Evolutionary conservation across 1,140 invertebrate genomes (phyloP), one percentile per base, ranked within the genome.

Genomic region (Meloidogyne hapla): DNA sequence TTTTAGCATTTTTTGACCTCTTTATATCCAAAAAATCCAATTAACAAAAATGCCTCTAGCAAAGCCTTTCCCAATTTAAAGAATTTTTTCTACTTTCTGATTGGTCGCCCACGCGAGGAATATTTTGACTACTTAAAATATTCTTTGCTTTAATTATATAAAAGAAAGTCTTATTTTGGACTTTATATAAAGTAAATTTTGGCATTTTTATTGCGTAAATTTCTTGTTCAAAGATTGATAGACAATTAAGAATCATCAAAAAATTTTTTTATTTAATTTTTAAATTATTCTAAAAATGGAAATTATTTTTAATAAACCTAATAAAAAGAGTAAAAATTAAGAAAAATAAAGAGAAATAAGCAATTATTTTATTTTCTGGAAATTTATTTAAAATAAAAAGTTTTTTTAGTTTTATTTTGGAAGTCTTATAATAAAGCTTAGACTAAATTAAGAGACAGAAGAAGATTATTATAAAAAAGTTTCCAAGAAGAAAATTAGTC

Each of bases 31-130:
- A 48, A 56, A 56, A 56, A 56, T 56, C 48, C n/a, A 56, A 56
- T 56, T 56, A 56, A 56, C 48, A 56, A 56, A 21, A 56, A 56
- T 56, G 48, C 48, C 48, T 56, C 48, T 56, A 56, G n/a, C 48
- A 56, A 64, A 65, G 69, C 40, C 40, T 18, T 66, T 26, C 65
- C 48, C 93, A 84, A 92, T 94, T 81, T 71, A 56, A 56, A n/a
- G 18, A 1, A n/a, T 56, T 56, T 56, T 9, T 13, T 56, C n/a
- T 48, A 18, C 3, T 48, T 56, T 56, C 18, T 56, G 90, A 56
- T 56, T 56, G 48, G 48, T 56, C 48, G 48, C 48, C 48, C 18
- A 56, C 48, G 48, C 48, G 18, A n/a, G 2, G 48, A n/a, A 2
- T 56, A 56, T 9, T 56, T 56, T 33, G 33, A 48, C 45, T 48